Evolutionary conservation across 2,113 vertebrate species (phyloP).

Genomic region (Phainopepla nitens): DNA sequence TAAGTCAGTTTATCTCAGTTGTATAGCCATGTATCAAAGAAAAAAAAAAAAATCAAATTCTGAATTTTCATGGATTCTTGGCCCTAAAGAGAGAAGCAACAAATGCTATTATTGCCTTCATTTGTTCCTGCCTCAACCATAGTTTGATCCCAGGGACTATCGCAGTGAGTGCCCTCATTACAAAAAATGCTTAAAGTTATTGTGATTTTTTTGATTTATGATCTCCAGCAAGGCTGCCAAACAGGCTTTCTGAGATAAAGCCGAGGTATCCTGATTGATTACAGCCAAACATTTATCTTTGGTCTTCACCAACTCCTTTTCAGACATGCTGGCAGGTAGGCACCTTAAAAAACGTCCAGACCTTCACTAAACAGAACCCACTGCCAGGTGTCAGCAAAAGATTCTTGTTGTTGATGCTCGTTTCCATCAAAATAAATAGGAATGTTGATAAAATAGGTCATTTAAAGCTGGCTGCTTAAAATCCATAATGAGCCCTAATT

Average conservation of each 20-base stretch:
- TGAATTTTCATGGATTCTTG: not conserved
- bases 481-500: not conserved
- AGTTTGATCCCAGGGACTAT: not conserved
- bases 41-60: not conserved
- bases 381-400: accelerated
- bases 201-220: conserved; percentile 28
- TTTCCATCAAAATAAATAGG: not conserved
- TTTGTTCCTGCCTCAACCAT: not conserved
- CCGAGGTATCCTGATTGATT: not conserved
- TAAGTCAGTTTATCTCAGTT: not conserved
- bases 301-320: not conserved
- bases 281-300: not conserved
- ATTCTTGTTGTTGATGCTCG: not conserved
- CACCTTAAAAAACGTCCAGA: not conserved
- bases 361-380: not conserved
- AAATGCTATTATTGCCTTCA: not conserved
- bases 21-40: not conserved
- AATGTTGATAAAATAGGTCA: not conserved
- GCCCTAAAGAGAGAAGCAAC: not conserved
- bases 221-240: not conserved
- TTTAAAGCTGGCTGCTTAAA: not conserved
- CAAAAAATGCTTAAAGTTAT: not conserved
- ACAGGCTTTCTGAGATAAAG: not conserved
- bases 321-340: not conserved
- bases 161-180: not conserved